A percentile compares a stretch with the other conserved stretches of the same genome.
phyloP scores from a whole-genome alignment of 2,797 vertebrate species.

The Mus spretus region DNA sequence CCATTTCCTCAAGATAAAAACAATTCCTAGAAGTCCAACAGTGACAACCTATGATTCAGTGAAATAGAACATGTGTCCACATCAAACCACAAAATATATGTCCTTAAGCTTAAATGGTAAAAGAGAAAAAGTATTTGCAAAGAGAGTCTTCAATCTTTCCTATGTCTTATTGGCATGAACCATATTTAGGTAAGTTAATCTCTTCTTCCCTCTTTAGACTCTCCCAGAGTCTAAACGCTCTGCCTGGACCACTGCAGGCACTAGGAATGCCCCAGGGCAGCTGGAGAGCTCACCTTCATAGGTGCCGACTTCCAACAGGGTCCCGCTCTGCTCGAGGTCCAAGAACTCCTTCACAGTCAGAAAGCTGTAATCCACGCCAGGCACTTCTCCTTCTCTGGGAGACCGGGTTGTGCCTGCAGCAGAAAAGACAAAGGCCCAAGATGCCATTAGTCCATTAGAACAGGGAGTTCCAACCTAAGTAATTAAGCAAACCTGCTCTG shows the following conservation, averaged over 20 bases:
- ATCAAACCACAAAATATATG: background rate
- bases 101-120: constrained; percentile 9
- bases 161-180: background rate
- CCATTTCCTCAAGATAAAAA: constrained; percentile 42
- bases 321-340: constrained; percentile 96
- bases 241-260: background rate
- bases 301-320: constrained; percentile 97
- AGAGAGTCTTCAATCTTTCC: background rate
- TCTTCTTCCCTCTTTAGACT: background rate
- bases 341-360: constrained; percentile 96
- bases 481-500: constrained; percentile 74
- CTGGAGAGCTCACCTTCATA: constrained; percentile 94
- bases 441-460: constrained; percentile 50
- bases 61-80: background rate
- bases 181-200: background rate
- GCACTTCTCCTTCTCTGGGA: constrained; percentile 97
- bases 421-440: constrained; percentile 59
- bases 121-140: background rate
- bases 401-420: constrained; percentile 96
- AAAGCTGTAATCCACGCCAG: constrained; percentile 98
- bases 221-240: background rate
- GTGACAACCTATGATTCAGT: background rate
- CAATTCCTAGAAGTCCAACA: background rate
- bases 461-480: constrained; percentile 54
- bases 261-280: background rate